Evolutionary conservation across 1,140 invertebrate genomes (phyloP), one percentile per base, ranked within the genome.

Genomic region (Trachymyrmex septentrionalis): DNA sequence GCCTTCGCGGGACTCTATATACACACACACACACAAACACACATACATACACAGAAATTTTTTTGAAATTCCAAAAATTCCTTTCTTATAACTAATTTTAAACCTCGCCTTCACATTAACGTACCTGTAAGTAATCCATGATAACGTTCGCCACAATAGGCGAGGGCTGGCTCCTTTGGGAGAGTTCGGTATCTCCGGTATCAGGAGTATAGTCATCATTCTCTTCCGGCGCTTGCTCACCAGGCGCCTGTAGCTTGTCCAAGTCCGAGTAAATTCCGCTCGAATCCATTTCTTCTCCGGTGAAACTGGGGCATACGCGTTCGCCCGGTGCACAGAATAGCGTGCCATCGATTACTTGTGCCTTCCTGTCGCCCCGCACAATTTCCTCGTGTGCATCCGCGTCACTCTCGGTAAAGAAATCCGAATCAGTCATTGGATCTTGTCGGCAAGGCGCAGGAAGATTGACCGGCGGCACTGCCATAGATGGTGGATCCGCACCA

Each of bases 321-420:
- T 92, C 94, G 16, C 91, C 94, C 0, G 95, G 96, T 88, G 93
- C 96, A 0, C 97, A 97, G 91, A 98, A 98, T 0, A 98, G 93
- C 5, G 97, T 97, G 2, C 98, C 98, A 94, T 98, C 98, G 57
- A 98, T 98, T 6, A 98, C 97, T 94, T 97, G 97, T 2, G 94
- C 94, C 16, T 91, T 90, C 12, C 94, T 95, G 92, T 98, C 97
- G 3, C 97, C 97, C 7, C 96, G 96, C 88, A 92, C 97, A 94
- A 93, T 97, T 30, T 98, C 97, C 85, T 98, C 97, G 93, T 97
- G 96, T 2, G 96, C 97, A 93, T 98, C 98, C 0, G 97, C 97
- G 95, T 98, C 98, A 90, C 97, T 98, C 95, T 98, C 98, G 7
- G 97, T 98, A 92, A 98, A 98, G 93, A 98, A 98, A 93, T 98